Conservation (phyloP, 2,888 invertebrate genomes). For the Mactromeris polynyma region DNA sequence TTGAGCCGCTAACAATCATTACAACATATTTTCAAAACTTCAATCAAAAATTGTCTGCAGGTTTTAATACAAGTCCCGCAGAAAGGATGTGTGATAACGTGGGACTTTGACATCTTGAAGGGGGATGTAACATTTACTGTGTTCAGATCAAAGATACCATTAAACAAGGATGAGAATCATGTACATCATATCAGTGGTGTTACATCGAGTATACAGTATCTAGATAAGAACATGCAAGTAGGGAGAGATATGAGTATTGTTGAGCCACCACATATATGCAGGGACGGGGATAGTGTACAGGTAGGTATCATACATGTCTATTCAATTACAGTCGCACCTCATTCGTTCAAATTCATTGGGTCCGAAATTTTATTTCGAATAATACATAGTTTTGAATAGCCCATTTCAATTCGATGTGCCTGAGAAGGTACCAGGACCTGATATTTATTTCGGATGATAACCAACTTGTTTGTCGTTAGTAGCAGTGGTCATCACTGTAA, state of each 20-base stretch:
- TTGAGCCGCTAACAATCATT: too few relatives aligned
- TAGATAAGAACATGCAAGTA: conserved; percentile 90
- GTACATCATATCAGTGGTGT: conserved; percentile 85
- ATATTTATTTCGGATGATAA: too few relatives aligned
- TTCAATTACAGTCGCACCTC: too few relatives aligned
- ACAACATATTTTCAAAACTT: too few relatives aligned
- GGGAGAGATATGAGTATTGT: conserved; percentile 93
- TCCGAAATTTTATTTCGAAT: too few relatives aligned
- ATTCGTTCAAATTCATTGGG: too few relatives aligned
- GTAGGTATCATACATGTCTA: conserved; percentile 88
- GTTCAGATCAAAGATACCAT: conserved; percentile 87
- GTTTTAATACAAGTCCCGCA: conserved; percentile 92
- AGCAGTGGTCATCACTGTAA: too few relatives aligned
- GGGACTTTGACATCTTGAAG: conserved; percentile 98
- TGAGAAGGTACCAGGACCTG: too few relatives aligned
- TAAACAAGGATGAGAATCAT: conserved; percentile 81
- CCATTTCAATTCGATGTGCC: too few relatives aligned
- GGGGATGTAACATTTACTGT: conserved; percentile 95
- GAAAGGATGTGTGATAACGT: conserved; percentile 95
- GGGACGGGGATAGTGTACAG: conserved; percentile 97
- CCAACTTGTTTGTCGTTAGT: too few relatives aligned
- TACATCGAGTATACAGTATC: conserved; percentile 86
- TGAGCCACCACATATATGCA: conserved; percentile 94
- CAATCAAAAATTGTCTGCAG: conserved; percentile 76
- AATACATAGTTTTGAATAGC: too few relatives aligned